phyloP scores from a whole-genome alignment of 2,888 invertebrate genomes.

The Leptopilina myrica region DNA sequence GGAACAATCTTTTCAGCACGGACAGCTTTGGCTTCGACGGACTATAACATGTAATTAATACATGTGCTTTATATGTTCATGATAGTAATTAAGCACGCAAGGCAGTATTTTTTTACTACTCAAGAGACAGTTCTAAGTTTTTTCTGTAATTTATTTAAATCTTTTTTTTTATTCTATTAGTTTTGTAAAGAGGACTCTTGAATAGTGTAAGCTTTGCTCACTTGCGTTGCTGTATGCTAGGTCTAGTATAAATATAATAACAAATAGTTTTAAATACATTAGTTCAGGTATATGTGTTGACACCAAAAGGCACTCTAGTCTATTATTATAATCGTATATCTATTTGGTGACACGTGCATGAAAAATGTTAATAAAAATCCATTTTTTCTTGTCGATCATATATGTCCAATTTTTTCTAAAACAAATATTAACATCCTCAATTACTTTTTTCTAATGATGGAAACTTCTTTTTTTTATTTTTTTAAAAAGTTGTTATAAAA shows the following conservation, averaged over 20 bases:
- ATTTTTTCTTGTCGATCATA: not conserved
- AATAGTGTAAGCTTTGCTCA: not conserved
- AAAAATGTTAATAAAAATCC: not conserved
- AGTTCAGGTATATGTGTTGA: conserved; percentile 48
- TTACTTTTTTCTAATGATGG: no score
- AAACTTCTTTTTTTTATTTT: no score
- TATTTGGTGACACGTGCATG: conserved; percentile 29
- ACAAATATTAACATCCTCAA: not conserved
- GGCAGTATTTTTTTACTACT: not conserved
- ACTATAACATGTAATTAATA: conserved; percentile 67
- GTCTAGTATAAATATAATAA: conserved; percentile 40
- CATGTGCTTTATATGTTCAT: conserved; percentile 51
- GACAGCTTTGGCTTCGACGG: conserved; percentile 72
- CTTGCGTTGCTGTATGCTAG: conserved; percentile 18
- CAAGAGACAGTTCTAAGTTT: conserved; percentile 16
- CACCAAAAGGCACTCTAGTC: conserved; percentile 61
- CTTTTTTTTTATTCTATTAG: not conserved
- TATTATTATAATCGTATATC: conserved; percentile 40
- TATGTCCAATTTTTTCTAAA: not conserved
- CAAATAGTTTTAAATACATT: conserved; percentile 23
- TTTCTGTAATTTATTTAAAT: not conserved
- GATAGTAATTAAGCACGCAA: conserved; percentile 45
- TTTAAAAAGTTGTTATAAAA: no score
- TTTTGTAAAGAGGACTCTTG: not conserved
- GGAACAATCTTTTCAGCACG: conserved; percentile 48